A percentile compares a stretch with the other conserved stretches of the same genome.
Evolutionary conservation across 2,797 vertebrate genomes (phyloP).

Genomic region (Carcharodon carcharias): DNA sequence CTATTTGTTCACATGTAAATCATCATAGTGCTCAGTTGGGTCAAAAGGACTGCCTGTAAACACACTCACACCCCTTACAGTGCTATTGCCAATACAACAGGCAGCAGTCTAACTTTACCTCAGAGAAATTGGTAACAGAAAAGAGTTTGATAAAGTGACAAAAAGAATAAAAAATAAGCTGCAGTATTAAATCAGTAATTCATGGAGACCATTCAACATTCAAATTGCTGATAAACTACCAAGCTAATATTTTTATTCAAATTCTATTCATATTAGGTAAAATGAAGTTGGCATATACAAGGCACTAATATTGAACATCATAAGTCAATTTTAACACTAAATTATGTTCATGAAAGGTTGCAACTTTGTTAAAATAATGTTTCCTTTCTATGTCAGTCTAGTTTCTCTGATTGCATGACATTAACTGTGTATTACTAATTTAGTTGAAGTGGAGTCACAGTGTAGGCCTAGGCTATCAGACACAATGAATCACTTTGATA

Average conservation of each 20-base stretch:
- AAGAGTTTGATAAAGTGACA: not conserved
- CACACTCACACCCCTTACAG: not conserved
- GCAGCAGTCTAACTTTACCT: not conserved
- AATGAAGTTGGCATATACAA: constrained; percentile 56
- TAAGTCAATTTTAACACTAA: constrained; percentile 52
- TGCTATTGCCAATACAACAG: not conserved
- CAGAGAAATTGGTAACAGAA: not conserved
- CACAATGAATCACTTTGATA: not conserved
- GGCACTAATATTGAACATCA: constrained; percentile 52
- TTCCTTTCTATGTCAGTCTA: not conserved
- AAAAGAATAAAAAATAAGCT: constrained; percentile 14
- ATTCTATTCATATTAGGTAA: constrained; percentile 57
- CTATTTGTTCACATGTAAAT: not conserved
- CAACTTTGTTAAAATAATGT: not conserved
- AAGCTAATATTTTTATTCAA: constrained; percentile 54
- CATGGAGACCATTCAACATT: constrained; percentile 58
- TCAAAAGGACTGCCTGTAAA: not conserved
- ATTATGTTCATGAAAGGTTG: constrained; percentile 47
- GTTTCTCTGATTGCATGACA: not conserved
- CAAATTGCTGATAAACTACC: constrained; percentile 54
- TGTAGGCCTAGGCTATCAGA: not conserved
- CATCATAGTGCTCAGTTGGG: not conserved
- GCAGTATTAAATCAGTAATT: constrained; percentile 51
- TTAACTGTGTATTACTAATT: constrained; percentile 10
- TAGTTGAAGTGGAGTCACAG: not conserved